A percentile compares a stretch with the other conserved stretches of the same genome.
These are phyloP conservation scores for Sericinus montela DNA, from an alignment of 2,888 invertebrate species.

Conservation along the genomic window DNA sequence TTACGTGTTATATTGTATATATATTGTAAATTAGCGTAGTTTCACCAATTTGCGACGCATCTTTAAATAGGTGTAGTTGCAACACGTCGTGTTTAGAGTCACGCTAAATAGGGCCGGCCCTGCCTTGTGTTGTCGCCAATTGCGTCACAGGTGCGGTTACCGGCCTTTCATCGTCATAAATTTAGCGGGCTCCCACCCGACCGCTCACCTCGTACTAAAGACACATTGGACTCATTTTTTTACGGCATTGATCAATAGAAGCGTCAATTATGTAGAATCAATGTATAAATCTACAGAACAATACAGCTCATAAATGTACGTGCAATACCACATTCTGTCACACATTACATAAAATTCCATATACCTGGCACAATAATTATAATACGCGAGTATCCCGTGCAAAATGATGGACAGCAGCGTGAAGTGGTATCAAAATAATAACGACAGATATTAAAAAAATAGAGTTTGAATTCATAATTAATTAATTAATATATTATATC, in stretches of 20 bases:
- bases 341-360: too few species aligned
- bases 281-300: too few species aligned
- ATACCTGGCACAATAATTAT: too few species aligned
- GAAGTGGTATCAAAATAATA: too few species aligned
- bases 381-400: too few species aligned
- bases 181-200: slow-evolving; percentile 24
- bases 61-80: slow-evolving; percentile 41
- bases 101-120: slow-evolving; percentile 60
- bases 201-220: not conserved
- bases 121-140: slow-evolving; percentile 30
- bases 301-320: too few species aligned
- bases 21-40: slow-evolving; percentile 47
- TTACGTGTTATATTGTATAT: too few species aligned
- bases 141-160: slow-evolving; percentile 62
- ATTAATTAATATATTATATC: too few species aligned
- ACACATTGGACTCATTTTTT: not conserved
- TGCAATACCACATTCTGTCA: too few species aligned
- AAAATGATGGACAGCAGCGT: too few species aligned
- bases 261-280: not conserved
- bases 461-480: too few species aligned
- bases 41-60: slow-evolving; percentile 63
- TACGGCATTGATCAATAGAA: not conserved
- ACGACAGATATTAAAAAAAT: too few species aligned
- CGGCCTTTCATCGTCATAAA: slow-evolving; percentile 55
- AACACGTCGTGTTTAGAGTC: slow-evolving; percentile 53